Evolutionary conservation across 2,113 vertebrate genomes (phyloP), one percentile per base, ranked within the genome.

Genomic region (Puffinus mauretanicus): DNA sequence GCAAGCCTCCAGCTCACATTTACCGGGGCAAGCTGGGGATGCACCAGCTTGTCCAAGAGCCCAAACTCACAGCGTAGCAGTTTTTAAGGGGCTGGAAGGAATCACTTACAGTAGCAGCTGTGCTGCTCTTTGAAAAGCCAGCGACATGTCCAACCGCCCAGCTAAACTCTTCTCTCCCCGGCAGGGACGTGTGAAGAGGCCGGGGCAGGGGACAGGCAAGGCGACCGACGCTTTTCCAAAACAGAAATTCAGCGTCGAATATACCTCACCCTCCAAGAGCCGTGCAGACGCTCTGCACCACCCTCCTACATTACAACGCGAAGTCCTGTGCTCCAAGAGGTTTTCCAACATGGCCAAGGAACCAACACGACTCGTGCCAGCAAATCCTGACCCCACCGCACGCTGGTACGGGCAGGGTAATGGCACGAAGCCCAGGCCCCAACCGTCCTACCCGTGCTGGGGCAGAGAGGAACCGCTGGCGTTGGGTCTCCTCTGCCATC

Each of bases 61-160:
- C 42, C 80, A 10, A 60, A 44, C 36, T 36, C 86, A 10, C 75
- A 75, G 84, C 26, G 2, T 0, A 16, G 85, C 46, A 40, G 82
- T 38, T 67, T 29, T 32, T 26, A 49, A 77, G 66, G 92, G 71
- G 91, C 79, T 76, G 60, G 52, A 93, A 93, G 88, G 61, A 77
- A 80, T 93, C 40, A 14, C 71, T 94, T 85, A 82, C 90, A 79
- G 96, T 6, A 84, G 94, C 88, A 93, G 86, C 94, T 95, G 96
- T 25, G 77, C 82, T 14, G 72, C 78, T 72, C 72, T 93, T 67
- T 44, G 94, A 62, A 76, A 51, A 83, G 78, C 54, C 86, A 57
- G 89, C 46, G 78, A 71, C 38, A 4, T 3, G 1, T 96, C 85
- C 84, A 62, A 32, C 10, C 52, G 4, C 82, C 79, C 85, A 24